These are phyloP conservation scores for Thryonomys swinderianus DNA, from an alignment of 2,113 vertebrate genomes.

Conservation along the genomic window DNA sequence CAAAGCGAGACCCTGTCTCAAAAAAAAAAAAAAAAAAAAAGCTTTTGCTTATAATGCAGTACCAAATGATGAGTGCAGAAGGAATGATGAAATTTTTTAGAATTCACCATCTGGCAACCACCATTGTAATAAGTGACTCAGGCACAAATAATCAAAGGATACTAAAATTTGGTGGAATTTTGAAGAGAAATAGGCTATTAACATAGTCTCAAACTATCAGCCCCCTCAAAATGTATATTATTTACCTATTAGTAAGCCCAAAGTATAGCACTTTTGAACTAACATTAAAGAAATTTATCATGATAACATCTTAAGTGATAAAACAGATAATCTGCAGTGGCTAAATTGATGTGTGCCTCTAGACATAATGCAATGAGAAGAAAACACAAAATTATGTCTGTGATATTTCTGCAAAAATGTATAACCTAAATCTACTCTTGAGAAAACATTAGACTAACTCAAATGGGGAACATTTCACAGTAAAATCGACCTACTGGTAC, in stretches of 20 bases:
- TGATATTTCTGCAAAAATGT: neutral
- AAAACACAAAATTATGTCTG: neutral
- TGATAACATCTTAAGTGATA: slow-evolving; percentile 11
- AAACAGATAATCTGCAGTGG: neutral
- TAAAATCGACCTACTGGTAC: neutral
- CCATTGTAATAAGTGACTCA: slow-evolving; percentile 53
- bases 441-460: slow-evolving; percentile 26
- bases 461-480: neutral
- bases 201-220: slow-evolving; percentile 7
- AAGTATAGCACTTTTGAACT: slow-evolving; percentile 44
- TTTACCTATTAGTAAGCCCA: slow-evolving; percentile 40
- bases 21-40: slow-evolving; percentile 9
- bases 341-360: neutral
- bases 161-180: slow-evolving; percentile 27
- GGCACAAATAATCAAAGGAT: slow-evolving; percentile 48
- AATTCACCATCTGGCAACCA: slow-evolving; percentile 66
- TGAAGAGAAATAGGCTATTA: slow-evolving; percentile 40
- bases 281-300: slow-evolving; percentile 23
- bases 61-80: slow-evolving; percentile 43
- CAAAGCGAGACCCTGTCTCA: too few relatives aligned
- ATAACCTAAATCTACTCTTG: slow-evolving; percentile 11
- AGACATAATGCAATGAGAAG: neutral
- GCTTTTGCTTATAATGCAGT: slow-evolving; percentile 57
- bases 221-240: neutral
- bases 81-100: slow-evolving; percentile 35